Conservation (phyloP, 2,888 invertebrate genomes). For the Camptogramma bilineatum region DNA sequence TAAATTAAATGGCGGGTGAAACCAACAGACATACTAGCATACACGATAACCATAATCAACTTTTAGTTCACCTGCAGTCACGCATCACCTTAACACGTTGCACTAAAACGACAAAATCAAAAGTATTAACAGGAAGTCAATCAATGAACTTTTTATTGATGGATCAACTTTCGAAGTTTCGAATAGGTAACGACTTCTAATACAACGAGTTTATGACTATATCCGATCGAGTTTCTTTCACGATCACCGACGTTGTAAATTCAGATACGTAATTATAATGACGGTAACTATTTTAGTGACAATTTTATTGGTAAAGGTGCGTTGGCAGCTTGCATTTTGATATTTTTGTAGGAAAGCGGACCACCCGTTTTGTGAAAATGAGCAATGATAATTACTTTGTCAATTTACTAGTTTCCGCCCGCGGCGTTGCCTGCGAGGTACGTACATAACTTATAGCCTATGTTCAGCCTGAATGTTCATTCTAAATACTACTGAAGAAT, state of each 20-base stretch:
- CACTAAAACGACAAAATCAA: slow-evolving; percentile 38
- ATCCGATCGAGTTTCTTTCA: slow-evolving; percentile 49
- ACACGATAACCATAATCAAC: not conserved
- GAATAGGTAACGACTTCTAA: slow-evolving; percentile 53
- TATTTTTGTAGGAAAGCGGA: not conserved
- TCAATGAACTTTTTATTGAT: slow-evolving; percentile 70
- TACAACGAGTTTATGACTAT: slow-evolving; percentile 53
- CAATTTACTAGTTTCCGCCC: too few species aligned
- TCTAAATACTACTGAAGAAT: too few species aligned
- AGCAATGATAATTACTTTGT: too few species aligned
- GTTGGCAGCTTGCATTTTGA: slow-evolving; percentile 15
- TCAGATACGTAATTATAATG: slow-evolving; percentile 35
- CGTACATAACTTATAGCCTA: too few species aligned
- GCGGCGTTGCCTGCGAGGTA: too few species aligned
- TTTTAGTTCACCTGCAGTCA: slow-evolving; percentile 22
- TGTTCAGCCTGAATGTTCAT: too few species aligned
- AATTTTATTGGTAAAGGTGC: slow-evolving; percentile 34
- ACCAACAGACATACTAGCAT: too few species aligned
- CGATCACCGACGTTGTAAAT: slow-evolving; percentile 56
- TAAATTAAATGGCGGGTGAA: too few species aligned
- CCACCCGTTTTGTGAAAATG: not conserved
- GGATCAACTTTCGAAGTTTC: slow-evolving; percentile 62
- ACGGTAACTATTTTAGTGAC: slow-evolving; percentile 32
- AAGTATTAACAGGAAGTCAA: slow-evolving; percentile 67
- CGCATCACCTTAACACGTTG: slow-evolving; percentile 43